Percentiles rank a stretch among this genome's conserved stretches.
Evolutionary conservation across 2,113 vertebrate species (phyloP).

Genomic region (Amia ocellicauda): DNA sequence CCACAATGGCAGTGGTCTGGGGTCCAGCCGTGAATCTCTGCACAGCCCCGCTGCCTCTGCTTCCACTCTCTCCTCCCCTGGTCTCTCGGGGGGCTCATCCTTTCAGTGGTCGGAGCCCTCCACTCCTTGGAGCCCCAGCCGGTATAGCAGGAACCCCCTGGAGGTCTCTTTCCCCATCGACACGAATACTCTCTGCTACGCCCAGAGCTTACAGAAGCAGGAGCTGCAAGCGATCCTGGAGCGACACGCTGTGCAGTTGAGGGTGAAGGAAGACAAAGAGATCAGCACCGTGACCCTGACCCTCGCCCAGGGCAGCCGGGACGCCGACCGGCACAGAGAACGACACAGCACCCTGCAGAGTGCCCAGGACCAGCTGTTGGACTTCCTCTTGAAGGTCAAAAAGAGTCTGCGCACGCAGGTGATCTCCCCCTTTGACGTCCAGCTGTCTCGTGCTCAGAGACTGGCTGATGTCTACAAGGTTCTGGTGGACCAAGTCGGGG

Average conservation of each 20-base stretch:
- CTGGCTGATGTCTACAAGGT: slow-evolving; percentile 17
- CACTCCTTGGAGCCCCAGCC: not conserved
- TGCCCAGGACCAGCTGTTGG: slow-evolving; percentile 22
- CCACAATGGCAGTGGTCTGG: not conserved
- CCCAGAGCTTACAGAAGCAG: not conserved
- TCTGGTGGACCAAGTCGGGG: slow-evolving; percentile 1
- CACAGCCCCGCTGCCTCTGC: not conserved
- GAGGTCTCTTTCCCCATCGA: slow-evolving; percentile 28
- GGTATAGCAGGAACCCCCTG: not conserved
- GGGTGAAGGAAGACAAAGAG: fast-evolving
- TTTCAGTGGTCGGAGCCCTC: not conserved
- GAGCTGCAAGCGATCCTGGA: not conserved
- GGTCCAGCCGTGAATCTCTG: not conserved
- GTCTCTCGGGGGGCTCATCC: not conserved
- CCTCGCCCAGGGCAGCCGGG: not conserved
- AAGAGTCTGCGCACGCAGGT: slow-evolving; percentile 39
- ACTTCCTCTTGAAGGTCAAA: slow-evolving; percentile 17
- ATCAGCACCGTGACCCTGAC: slow-evolving; percentile 22
- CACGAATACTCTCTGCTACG: slow-evolving; percentile 34
- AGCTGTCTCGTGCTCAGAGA: fast-evolving
- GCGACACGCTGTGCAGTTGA: not conserved
- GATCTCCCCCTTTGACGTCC: slow-evolving; percentile 22
- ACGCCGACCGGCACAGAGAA: too few species aligned
- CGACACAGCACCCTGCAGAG: not conserved
- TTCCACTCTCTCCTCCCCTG: not conserved